Conservation (phyloP, 1,140 invertebrate species). For the Elysia chlorotica region DNA sequence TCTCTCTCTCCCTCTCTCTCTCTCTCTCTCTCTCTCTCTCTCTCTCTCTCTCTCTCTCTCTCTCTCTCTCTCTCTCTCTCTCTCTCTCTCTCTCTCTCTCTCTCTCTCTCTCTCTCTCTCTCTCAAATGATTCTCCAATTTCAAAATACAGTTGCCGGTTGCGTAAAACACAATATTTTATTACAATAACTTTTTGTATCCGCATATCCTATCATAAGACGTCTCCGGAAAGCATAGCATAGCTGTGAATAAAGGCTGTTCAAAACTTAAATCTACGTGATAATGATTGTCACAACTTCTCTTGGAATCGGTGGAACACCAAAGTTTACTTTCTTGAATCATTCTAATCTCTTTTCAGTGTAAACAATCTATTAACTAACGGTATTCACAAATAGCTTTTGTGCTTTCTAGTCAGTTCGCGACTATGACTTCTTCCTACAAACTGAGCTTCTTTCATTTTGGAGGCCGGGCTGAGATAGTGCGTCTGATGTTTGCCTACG, state of each 20-base stretch:
- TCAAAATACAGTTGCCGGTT: not conserved
- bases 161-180: not conserved
- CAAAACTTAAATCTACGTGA: too few relatives aligned
- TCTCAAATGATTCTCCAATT: not conserved
- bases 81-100: too few relatives aligned
- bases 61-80: too few relatives aligned
- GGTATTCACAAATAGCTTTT: not conserved
- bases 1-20: conserved; percentile 5
- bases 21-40: not conserved
- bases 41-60: not conserved
- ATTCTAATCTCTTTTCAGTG: not conserved
- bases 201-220: not conserved
- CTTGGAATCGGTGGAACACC: not conserved
- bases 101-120: too few relatives aligned
- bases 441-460: not conserved
- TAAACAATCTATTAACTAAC: not conserved
- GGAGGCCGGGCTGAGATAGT: not conserved
- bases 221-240: not conserved
- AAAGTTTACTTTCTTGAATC: not conserved
- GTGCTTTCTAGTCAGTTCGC: too few relatives aligned
- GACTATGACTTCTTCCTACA: not conserved
- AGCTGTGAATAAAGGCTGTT: not conserved
- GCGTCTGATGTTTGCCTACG: not conserved
- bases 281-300: too few relatives aligned
- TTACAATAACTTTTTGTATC: not conserved